A percentile compares a stretch with the other conserved stretches of the same genome.
phyloP scores from a whole-genome alignment of 1,140 invertebrate species.

The Bombus waltoni region DNA sequence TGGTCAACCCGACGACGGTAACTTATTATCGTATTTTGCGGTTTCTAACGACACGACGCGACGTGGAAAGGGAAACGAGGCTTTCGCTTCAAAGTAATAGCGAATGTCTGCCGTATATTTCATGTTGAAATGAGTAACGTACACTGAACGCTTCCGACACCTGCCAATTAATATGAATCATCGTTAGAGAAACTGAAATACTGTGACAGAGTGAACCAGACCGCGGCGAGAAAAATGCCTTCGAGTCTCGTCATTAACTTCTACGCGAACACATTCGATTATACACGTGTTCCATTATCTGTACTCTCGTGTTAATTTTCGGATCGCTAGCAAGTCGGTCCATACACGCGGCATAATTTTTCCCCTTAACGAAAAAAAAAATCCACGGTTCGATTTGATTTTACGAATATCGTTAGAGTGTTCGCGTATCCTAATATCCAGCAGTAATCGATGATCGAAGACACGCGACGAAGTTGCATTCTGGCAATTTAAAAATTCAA shows the following conservation, averaged over 20 bases:
- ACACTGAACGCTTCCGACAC: slow-evolving; percentile 23
- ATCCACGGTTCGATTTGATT: too few relatives aligned
- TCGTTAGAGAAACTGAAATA: slow-evolving; percentile 3
- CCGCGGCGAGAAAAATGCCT: background rate
- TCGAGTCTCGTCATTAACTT: background rate
- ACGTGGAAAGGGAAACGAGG: slow-evolving; percentile 28
- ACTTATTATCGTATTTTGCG: slow-evolving; percentile 66
- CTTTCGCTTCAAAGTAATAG: slow-evolving; percentile 13
- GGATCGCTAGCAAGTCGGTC: too few relatives aligned
- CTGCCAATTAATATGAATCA: slow-evolving; percentile 40
- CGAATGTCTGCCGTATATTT: slow-evolving; percentile 27
- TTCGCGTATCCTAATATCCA: too few relatives aligned
- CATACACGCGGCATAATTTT: too few relatives aligned
- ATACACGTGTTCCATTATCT: background rate
- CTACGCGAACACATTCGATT: background rate
- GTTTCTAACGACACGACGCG: slow-evolving; percentile 46
- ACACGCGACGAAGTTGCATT: too few relatives aligned
- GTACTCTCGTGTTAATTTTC: background rate
- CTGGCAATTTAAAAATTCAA: too few relatives aligned
- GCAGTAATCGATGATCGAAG: too few relatives aligned
- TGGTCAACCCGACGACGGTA: slow-evolving; percentile 49
- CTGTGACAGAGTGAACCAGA: background rate
- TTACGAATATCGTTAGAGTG: too few relatives aligned
- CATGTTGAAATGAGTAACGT: slow-evolving; percentile 10
- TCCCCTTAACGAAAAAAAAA: too few relatives aligned